Base-by-base conservation (phyloP, 2,113 vertebrate genomes). In the Donacobius atricapilla region DNA sequence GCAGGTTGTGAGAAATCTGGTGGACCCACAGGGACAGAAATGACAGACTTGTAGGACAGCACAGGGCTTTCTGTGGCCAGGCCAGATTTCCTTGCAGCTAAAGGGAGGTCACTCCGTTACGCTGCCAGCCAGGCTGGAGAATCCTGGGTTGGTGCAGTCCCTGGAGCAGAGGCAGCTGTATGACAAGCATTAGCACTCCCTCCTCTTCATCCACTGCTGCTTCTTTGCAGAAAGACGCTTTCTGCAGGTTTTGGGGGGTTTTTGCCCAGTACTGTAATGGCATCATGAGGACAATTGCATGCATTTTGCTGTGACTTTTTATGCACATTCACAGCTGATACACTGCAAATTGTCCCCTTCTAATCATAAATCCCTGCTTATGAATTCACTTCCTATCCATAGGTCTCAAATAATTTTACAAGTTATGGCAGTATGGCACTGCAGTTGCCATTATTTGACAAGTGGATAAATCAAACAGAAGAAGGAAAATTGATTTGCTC, bases 61-160 rank as follows among this genome's bases (percentile, higher is more conserved):
- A 65, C 11, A 45, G n/a, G 8, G n/a, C 14, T 45, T 87, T 37
- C 77, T 48, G 68, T 50, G 50, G 22, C 20, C 47, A 57, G 76
- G 50, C 31, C n/a, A 72, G 66, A 57, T n/a, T 65, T 17, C 45
- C n/a, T 44, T 65, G n/a, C 40, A 65, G 28, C 25, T 70, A 4
- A 33, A 58, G 66, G 39, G 83, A 66, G 25, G 25, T 61, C 3
- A 0, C 12, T 45, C 2, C 1, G 0, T 27, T n/a, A 8, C 0
- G 0, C 57, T 75, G 61, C 16, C 37, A 44, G 31, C 27, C 2
- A 1, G 27, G 23, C 35, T 82, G 65, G 56, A 87, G 33, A 44
- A 75, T 45, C 44, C 33, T 7, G 2, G 1, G 20, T 9, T 3
- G 0, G 4, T 11, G 51, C 0, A 6, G 35, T n/a, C 21, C 35